Evolutionary conservation across 2,113 vertebrate species (phyloP).

Genomic region (Mionectes macconnelli): DNA sequence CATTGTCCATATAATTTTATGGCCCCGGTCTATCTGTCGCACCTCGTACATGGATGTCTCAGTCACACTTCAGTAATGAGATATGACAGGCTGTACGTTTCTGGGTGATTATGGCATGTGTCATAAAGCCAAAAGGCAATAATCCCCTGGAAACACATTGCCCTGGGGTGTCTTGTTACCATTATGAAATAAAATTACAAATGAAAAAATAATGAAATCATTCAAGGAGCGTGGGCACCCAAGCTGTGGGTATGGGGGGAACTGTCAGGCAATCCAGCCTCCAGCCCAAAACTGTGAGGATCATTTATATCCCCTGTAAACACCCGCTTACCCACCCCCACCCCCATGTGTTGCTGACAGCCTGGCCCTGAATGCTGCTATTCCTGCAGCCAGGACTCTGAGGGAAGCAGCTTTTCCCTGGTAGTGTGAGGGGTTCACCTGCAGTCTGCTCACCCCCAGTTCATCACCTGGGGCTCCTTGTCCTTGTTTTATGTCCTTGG

Average conservation of each 20-base stretch:
- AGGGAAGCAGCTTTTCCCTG: background rate
- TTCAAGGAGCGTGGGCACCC: background rate
- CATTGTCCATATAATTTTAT: constrained; percentile 31
- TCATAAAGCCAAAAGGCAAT: constrained; percentile 45
- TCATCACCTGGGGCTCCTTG: background rate
- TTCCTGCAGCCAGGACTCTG: background rate
- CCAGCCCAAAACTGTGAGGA: background rate
- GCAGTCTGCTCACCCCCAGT: background rate
- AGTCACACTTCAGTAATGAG: constrained; percentile 41
- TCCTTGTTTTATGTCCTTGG: background rate
- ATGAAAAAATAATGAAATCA: constrained; percentile 41
- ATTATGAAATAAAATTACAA: background rate
- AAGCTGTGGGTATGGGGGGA: background rate
- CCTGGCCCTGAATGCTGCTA: background rate
- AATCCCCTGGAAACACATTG: constrained; percentile 50
- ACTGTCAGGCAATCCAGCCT: background rate
- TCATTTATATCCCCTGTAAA: background rate
- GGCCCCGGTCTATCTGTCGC: background rate
- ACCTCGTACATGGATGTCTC: background rate
- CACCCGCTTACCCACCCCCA: background rate
- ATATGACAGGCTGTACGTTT: constrained; percentile 40
- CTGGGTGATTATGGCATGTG: constrained; percentile 29
- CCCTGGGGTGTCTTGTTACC: constrained; percentile 15
- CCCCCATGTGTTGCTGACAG: background rate
- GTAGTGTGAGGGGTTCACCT: background rate